Percentiles rank a stretch among this genome's conserved stretches.
Conservation (phyloP, 2,113 vertebrate genomes). For the Pardalotus punctatus region DNA sequence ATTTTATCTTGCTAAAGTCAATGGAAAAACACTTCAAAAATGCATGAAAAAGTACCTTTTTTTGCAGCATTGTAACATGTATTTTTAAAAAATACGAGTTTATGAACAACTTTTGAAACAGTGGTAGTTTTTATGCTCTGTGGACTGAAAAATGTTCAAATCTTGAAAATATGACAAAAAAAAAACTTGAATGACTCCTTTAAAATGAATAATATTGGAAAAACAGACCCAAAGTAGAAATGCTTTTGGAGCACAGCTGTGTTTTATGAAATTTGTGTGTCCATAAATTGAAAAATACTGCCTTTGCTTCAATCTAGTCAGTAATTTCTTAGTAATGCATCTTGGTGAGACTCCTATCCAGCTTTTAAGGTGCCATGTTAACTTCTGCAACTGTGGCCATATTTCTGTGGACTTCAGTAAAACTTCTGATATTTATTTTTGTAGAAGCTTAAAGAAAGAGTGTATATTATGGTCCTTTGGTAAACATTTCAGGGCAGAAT, state of each 20-base stretch:
- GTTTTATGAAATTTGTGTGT: background rate
- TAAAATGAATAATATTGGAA: background rate
- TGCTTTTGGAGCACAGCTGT: background rate
- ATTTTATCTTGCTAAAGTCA: background rate
- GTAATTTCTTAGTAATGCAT: background rate
- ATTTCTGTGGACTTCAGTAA: background rate
- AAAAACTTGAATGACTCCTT: background rate
- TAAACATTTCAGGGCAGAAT: background rate
- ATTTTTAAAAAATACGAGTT: background rate
- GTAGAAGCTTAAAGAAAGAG: background rate
- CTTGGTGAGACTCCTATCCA: background rate
- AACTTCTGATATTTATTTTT: background rate
- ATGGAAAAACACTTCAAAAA: background rate
- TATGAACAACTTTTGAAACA: background rate
- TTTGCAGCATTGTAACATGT: background rate
- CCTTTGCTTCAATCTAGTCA: background rate
- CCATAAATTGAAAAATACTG: constrained; percentile 11
- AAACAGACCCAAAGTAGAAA: background rate
- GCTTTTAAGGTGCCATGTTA: background rate
- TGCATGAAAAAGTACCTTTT: background rate
- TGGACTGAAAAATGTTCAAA: background rate
- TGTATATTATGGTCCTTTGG: background rate
- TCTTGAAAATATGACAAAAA: background rate
- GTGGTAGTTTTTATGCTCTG: background rate
- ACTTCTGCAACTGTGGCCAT: background rate